Evolutionary conservation across 1,140 invertebrate genomes (phyloP), one percentile per base, ranked within the genome.

Genomic region (Drosophila sulfurigaster): DNA sequence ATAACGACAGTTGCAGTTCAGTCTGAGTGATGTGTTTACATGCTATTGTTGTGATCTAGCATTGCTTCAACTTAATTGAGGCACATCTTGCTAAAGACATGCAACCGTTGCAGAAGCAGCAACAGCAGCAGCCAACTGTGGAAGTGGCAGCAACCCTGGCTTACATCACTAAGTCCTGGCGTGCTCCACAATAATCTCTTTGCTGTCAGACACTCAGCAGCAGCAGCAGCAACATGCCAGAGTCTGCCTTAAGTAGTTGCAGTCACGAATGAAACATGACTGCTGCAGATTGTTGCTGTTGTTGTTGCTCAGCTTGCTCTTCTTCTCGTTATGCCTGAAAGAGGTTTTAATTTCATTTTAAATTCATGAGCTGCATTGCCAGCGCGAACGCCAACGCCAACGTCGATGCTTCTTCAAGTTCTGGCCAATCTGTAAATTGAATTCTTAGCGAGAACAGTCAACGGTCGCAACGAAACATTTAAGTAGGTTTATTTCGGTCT

Each of bases 271-370:
- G 49, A 64, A 64, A 64, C 71, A 79, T 73, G 73, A 58, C 56
- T 54, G 57, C 13, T 65, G 35, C 25, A 11, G 48, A 16, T 38
- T 60, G 16, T 41, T 57, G 49, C 30, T 63, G 43, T 57, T 58
- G 16, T 45, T 46, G 10, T 70, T 49, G 13, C 5, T 32, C 32
- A 10, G 35, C 35, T 16, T 49, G 49, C 16, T 54, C 32, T 62
- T 51, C 30, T 46, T 41, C 10, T 75, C 38, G 11, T 6, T 82
- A 73, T 76, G 71, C 67, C 69, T 65, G 48, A 73, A 66, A 51
- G 80, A 52, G 64, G 63, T 81, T 87, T 83, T 88, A 89, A 89
- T 88, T 83, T 81, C 68, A 89, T 89, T 78, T 80, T 35, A 81
- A 88, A 88, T 88, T 88, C 85, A 88, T 87, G 83, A 87, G 56